phyloP scores from a whole-genome alignment of 2,113 vertebrate species.

The Cromileptes altivelis region DNA sequence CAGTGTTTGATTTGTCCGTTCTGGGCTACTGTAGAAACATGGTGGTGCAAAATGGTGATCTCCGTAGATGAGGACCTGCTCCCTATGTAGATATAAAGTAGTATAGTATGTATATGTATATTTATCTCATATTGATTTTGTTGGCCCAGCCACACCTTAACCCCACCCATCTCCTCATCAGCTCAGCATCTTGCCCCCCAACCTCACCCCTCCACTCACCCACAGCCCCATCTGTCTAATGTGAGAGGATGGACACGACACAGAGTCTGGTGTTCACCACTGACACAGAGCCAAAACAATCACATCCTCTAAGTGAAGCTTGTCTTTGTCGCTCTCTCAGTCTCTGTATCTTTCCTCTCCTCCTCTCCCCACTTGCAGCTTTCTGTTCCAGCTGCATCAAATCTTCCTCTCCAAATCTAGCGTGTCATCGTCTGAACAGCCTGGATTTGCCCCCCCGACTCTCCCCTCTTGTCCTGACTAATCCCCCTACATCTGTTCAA shows the following conservation, averaged over 20 bases:
- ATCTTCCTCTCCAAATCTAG: background rate
- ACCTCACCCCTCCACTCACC: conserved; percentile 1
- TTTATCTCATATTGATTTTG: too few species aligned
- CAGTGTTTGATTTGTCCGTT: too few species aligned
- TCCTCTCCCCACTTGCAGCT: background rate
- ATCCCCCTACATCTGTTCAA: conserved; percentile 6
- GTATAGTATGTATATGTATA: too few species aligned
- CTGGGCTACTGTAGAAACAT: too few species aligned
- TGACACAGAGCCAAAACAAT: background rate
- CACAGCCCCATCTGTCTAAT: background rate
- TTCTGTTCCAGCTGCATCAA: background rate
- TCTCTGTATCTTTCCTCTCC: background rate
- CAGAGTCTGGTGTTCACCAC: background rate
- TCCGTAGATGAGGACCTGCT: too few species aligned
- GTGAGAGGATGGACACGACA: background rate
- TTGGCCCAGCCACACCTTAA: background rate
- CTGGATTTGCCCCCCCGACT: background rate
- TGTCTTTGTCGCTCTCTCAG: background rate
- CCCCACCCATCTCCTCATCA: background rate
- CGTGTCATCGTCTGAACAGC: background rate
- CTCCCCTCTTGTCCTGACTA: background rate
- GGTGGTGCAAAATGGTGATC: too few species aligned
- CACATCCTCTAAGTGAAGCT: conserved; percentile 1
- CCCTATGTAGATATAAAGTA: too few species aligned
- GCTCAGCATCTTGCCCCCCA: background rate